Evolutionary conservation across 2,888 invertebrate species (phyloP).

Genomic region (Andrena fulva): DNA sequence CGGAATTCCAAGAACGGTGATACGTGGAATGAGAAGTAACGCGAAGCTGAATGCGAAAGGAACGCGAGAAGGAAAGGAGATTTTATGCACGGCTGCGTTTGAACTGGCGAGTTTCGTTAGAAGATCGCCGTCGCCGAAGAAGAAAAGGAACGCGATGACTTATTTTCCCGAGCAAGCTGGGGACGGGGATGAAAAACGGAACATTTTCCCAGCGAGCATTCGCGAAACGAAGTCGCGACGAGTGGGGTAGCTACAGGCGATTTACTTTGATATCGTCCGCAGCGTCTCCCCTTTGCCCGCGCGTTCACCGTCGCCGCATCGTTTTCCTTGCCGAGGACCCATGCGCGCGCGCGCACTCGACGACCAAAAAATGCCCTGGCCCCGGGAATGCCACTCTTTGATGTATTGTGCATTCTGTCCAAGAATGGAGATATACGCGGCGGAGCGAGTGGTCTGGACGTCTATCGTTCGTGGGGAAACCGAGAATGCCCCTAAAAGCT

Average conservation of each 20-base stretch:
- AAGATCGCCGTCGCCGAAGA: background rate
- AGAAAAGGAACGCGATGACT: background rate
- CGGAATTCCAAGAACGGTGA: too few species aligned
- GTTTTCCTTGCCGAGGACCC: conserved; percentile 8
- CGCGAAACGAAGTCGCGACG: conserved; percentile 17
- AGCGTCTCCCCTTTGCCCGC: background rate
- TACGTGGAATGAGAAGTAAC: too few species aligned
- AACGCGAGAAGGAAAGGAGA: too few species aligned
- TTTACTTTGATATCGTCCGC: conserved; percentile 53
- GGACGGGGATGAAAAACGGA: too few species aligned
- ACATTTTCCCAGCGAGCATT: background rate
- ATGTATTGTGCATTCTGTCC: conserved; percentile 46
- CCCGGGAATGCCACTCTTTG: conserved; percentile 51
- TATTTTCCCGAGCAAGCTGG: background rate
- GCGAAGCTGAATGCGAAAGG: too few species aligned
- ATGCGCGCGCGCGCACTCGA: background rate
- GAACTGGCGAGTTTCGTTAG: background rate
- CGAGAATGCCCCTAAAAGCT: conserved; percentile 51
- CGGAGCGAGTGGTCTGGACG: conserved; percentile 27
- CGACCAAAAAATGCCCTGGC: conserved; percentile 51
- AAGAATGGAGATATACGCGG: conserved; percentile 36
- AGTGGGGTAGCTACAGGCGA: conserved; percentile 13
- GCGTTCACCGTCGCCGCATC: background rate
- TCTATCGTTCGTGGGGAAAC: conserved; percentile 45
- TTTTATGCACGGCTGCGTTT: background rate